Percentiles rank a stretch among this genome's conserved stretches.
Evolutionary conservation across 2,113 vertebrate species (phyloP).

Genomic region (Colistium nudipinnis): DNA sequence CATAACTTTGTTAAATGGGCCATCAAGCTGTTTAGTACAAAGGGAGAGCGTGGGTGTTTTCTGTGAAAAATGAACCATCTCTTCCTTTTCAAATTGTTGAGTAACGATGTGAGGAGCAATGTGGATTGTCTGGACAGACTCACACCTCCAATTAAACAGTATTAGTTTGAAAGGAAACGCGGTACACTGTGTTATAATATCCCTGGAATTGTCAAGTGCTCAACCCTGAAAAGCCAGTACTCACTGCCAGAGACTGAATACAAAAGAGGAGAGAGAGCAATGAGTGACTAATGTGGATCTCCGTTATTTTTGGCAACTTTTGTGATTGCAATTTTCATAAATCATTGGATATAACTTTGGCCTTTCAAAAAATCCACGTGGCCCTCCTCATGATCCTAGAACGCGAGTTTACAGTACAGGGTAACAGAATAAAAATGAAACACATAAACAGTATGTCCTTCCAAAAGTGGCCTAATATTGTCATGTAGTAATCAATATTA

Average conservation of each 20-base stretch:
- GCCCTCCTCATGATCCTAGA: not conserved
- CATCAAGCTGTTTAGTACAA: constrained; percentile 41
- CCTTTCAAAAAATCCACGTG: not conserved
- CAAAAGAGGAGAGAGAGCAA: not conserved
- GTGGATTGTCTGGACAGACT: constrained; percentile 2
- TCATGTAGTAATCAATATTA: not conserved
- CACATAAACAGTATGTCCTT: too few relatives aligned
- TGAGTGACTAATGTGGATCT: not conserved
- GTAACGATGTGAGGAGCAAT: constrained; percentile 14
- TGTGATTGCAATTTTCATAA: not conserved
- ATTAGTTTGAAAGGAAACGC: constrained; percentile 10
- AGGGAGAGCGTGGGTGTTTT: constrained; percentile 46
- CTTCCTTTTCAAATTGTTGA: constrained; percentile 33
- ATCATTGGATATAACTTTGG: not conserved
- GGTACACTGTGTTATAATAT: not conserved
- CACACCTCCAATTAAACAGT: not conserved
- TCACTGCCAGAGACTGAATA: not conserved
- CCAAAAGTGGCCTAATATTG: not conserved
- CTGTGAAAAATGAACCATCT: constrained; percentile 50
- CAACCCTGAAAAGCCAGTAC: not conserved
- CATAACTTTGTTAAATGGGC: too few relatives aligned
- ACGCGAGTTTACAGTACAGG: not conserved
- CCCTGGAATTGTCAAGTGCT: not conserved
- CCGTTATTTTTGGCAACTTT: not conserved
- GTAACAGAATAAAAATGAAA: not conserved